These are phyloP conservation scores for Phortica okadai DNA, from an alignment of 2,888 invertebrate genomes.

Conservation along the genomic window DNA sequence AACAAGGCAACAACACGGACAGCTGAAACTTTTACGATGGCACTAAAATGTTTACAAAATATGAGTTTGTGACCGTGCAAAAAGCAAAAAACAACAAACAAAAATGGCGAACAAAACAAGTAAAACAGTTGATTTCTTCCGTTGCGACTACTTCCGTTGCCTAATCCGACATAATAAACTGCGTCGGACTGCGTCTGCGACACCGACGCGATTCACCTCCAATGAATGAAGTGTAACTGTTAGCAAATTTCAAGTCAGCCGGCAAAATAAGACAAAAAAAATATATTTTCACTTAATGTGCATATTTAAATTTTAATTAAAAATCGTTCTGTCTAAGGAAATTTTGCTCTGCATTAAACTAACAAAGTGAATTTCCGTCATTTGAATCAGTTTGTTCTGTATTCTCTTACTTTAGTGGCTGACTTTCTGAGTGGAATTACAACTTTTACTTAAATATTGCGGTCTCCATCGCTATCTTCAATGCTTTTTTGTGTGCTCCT, in stretches of 20 bases:
- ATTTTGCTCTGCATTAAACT: not conserved
- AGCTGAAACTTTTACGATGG: slow-evolving; percentile 6
- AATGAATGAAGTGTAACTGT: not conserved
- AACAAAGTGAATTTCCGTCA: not conserved
- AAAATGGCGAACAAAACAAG: not conserved
- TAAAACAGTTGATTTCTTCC: not conserved
- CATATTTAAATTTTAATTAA: slow-evolving; percentile 26
- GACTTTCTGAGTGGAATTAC: not conserved
- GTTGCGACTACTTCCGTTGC: not conserved
- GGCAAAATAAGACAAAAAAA: not conserved
- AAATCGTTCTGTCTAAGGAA: not conserved
- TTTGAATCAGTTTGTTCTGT: not conserved
- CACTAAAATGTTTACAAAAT: slow-evolving; percentile 23
- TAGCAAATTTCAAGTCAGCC: not conserved
- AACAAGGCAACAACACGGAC: not conserved
- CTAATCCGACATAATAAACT: not conserved
- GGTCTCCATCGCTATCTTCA: not conserved
- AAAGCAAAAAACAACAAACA: not conserved
- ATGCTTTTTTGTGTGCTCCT: not conserved
- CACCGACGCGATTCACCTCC: no score
- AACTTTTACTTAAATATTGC: not conserved
- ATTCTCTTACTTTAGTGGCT: not conserved
- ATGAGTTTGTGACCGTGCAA: not conserved
- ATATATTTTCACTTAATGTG: not conserved
- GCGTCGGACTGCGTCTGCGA: no score